A percentile compares a stretch with the other conserved stretches of the same genome.
Evolutionary conservation across 2,888 invertebrate genomes (phyloP).

Genomic region (Ashinkailepas kermadecensis): DNA sequence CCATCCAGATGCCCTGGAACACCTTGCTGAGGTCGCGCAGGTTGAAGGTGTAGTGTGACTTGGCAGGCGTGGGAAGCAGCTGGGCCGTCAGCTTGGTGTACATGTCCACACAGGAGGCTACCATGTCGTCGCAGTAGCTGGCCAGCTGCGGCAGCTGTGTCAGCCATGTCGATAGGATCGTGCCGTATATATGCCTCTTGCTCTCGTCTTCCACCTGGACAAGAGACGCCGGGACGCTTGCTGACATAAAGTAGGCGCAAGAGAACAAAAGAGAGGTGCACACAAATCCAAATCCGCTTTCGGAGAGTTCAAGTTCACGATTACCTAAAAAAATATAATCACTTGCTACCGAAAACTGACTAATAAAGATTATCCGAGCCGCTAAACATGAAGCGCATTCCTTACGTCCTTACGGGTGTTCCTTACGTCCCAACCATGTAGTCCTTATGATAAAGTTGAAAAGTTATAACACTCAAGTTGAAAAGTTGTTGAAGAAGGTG

Average conservation of each 20-base stretch:
- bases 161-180: conserved; percentile 62
- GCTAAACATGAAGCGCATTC: too few species aligned
- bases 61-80: conserved; percentile 82
- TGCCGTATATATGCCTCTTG: conserved; percentile 60
- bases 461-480: too few species aligned
- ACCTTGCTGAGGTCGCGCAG: conserved; percentile 72
- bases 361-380: too few species aligned
- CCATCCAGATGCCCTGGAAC: conserved; percentile 47
- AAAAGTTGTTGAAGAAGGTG: too few species aligned
- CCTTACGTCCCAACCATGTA: too few species aligned
- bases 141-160: conserved; percentile 38
- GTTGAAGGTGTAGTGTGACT: conserved; percentile 86
- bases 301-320: too few species aligned
- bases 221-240: background rate
- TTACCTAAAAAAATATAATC: too few species aligned
- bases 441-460: too few species aligned
- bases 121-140: conserved; percentile 56
- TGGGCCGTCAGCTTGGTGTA: conserved; percentile 65
- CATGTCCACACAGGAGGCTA: conserved; percentile 71
- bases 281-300: too few species aligned
- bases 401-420: too few species aligned
- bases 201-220: conserved; percentile 56
- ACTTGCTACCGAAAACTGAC: too few species aligned
- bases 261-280: too few species aligned
- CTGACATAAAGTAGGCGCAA: background rate